Evolutionary conservation across 2,888 invertebrate species (phyloP), one percentile per base, ranked within the genome.

Genomic region (Tachina grossa): DNA sequence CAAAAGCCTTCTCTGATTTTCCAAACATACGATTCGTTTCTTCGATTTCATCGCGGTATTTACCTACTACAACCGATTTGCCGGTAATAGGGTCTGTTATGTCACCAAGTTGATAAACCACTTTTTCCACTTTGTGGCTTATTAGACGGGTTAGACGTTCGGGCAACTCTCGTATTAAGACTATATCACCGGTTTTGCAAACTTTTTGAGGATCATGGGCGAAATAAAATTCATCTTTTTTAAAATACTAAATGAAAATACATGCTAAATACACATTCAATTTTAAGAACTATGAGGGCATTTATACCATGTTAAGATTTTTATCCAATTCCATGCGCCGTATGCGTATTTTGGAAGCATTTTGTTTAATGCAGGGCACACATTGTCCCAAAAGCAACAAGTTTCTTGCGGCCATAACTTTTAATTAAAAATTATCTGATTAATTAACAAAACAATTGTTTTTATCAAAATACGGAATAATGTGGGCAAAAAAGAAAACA

Each of bases 51-150:
- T 97, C 96, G 89, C 97, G 95, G 90, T 96, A 97, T 89, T 94
- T 94, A 85, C 94, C 95, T 71, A 94, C 95, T 0, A 96, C 95
- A 55, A 96, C 95, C 92, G 96, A 96, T 90, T 96, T 97, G 16
- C 96, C 96, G 59, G 96, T 96, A 39, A 98, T 93, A 2, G 98
- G 98, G 92, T 97, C 97, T n/a, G 95, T 96, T 71, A 97, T 93
- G 92, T 98, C 97, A 88, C 98, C 98, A 88, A 96, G 93, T 2
- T 96, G 96, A 92, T 96, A 97, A 16, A 98, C 94, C 8, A 97
- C 94, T 91, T 97, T 95, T 89, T 96, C 94, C 0, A 98, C 95
- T 93, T 95, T 94, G 90, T 97, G 97, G 9, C 96, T 96, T 11
- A 98, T 96, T 2, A 97, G 92, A 84, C 95, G 95, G 0, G 97